Evolutionary conservation across 92 coral and sea anemone genomes (phyloP).

Genomic region (Paragorgia papillata): DNA sequence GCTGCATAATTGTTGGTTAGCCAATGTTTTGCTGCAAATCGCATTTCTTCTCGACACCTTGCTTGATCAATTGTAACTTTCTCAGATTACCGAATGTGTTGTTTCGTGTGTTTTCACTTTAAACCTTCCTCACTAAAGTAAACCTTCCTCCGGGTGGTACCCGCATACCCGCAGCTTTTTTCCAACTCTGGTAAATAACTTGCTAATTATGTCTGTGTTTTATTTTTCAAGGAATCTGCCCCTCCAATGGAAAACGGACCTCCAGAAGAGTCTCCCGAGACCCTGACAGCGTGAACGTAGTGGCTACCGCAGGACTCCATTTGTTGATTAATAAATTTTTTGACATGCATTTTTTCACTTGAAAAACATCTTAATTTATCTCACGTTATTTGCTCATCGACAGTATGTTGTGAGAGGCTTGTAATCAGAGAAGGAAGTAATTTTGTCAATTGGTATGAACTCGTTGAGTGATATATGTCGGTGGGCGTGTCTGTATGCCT

Average conservation of each 20-base stretch:
- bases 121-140: too few relatives aligned
- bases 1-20: too few relatives aligned
- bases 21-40: too few relatives aligned
- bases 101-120: too few relatives aligned
- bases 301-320: conserved; percentile 27
- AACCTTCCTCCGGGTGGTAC: too few relatives aligned
- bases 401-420: neutral
- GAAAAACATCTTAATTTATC: conserved; percentile 39
- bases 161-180: too few relatives aligned
- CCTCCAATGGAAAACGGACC: conserved; percentile 47
- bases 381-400: conserved; percentile 26
- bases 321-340: conserved; percentile 18
- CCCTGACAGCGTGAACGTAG: conserved; percentile 21
- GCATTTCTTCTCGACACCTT: too few relatives aligned
- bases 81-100: too few relatives aligned
- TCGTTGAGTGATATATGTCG: conserved; percentile 9
- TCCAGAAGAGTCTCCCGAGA: conserved; percentile 41
- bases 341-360: conserved; percentile 17
- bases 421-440: neutral
- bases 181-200: too few relatives aligned
- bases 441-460: neutral
- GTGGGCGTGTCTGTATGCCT: conserved; percentile 23
- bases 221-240: conserved; percentile 22
- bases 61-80: too few relatives aligned
- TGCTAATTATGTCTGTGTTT: neutral